Percentiles rank a stretch among this genome's conserved stretches.
These are phyloP conservation scores for Lochmaea capreae DNA, from an alignment of 2,888 invertebrate species.

Conservation along the genomic window DNA sequence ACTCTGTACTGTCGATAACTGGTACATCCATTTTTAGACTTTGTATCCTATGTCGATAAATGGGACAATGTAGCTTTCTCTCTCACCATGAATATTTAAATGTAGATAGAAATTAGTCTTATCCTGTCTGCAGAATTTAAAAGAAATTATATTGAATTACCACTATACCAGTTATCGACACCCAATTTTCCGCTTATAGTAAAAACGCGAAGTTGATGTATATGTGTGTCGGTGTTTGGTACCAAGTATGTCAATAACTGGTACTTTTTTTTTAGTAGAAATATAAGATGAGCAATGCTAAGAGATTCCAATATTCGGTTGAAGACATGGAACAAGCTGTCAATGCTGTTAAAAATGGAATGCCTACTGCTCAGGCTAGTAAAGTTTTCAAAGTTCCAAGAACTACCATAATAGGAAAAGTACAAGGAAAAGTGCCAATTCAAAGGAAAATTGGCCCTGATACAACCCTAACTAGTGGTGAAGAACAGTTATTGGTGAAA, in stretches of 20 bases:
- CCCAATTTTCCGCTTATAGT: slow-evolving; percentile 20
- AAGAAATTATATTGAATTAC: no score
- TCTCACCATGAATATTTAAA: no score
- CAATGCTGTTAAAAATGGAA: slow-evolving; percentile 38
- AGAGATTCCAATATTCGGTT: slow-evolving; percentile 29
- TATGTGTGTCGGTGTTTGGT: not conserved
- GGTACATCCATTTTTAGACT: no score
- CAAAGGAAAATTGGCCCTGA: slow-evolving; percentile 1
- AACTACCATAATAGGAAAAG: slow-evolving; percentile 26
- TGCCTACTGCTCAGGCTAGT: no score
- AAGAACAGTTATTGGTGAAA: no score
- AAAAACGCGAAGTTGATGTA: slow-evolving; percentile 8
- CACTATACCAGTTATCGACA: not conserved
- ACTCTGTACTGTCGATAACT: no score
- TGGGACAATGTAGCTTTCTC: no score
- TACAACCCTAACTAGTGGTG: not conserved
- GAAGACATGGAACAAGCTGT: slow-evolving; percentile 27
- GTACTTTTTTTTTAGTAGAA: slow-evolving; percentile 19
- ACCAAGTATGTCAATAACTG: slow-evolving; percentile 21
- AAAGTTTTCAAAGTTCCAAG: slow-evolving; percentile 23
- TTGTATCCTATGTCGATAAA: no score
- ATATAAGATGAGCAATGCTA: slow-evolving; percentile 24
- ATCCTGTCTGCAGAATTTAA: no score
- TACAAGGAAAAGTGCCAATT: slow-evolving; percentile 22
- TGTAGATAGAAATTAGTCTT: no score